Evolutionary conservation across 2,888 invertebrate genomes (phyloP), one percentile per base, ranked within the genome.

Genomic region (Chloromyia formosa): DNA sequence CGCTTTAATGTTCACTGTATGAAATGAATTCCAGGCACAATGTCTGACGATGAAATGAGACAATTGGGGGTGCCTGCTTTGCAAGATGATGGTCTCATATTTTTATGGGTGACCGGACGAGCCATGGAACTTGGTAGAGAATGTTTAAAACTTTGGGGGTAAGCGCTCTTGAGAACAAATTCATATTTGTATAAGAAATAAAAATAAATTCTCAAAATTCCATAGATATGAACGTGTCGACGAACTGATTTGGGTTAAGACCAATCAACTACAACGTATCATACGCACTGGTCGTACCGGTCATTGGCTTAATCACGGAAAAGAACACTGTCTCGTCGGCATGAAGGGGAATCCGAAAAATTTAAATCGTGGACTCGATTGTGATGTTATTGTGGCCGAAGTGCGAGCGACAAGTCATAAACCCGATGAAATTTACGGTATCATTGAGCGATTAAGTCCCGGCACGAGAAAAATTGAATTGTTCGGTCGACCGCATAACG

Each of bases 1-100:
- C 27, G 27, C 7, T 35, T 35, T n/a, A 42, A 42, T 42, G 10
- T 49, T 49, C 16, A 49, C 49, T 49, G 10, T 5, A 49, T 3
- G 2, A 49, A 49, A 16, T n/a, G 12, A 3, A 27, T 49, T 66
- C 49, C 10, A 23, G 81, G 84, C 1, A 98, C 98, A 0, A 96
- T 98, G 96, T 96, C 96, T 0, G 98, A 98, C 83, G 97, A 98
- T 83, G 98, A 98, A 87, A 98, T 98, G 98, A 88, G 98, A 69
- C 94, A 95, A 76, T 87, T 98, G 18, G 96, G 96, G 1, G 95
- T 98, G 73, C 97, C 97, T 0, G 93, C 94, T 73, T 86, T 98
- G 56, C 97, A 98, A 85, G 97, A 98, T 82, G 96, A 96, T 81
- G 98, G 98, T 0, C 90, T 97, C 7, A 93, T 98, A 78, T 98